Evolutionary conservation across 1,140 invertebrate species (phyloP).

Genomic region (Hypsibius dujardini): DNA sequence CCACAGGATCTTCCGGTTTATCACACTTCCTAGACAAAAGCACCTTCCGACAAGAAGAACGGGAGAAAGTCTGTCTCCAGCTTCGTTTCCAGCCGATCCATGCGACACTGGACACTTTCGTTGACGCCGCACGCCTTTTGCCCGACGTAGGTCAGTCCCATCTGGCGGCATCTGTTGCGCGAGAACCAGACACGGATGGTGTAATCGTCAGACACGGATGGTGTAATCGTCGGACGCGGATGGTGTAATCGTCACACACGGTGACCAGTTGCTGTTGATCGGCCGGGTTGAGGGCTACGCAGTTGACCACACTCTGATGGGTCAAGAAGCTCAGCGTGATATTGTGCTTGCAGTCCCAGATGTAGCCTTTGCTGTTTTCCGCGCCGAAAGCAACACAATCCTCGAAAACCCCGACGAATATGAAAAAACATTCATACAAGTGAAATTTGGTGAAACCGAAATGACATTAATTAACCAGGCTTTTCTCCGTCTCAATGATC

Average conservation of each 20-base stretch:
- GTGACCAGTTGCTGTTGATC: slow-evolving; percentile 66
- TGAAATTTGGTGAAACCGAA: too few species aligned
- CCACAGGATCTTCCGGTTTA: too few species aligned
- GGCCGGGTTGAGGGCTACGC: slow-evolving; percentile 63
- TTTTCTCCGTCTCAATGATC: too few species aligned
- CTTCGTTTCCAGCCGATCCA: not conserved
- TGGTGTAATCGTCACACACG: slow-evolving; percentile 52
- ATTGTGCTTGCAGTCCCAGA: slow-evolving; percentile 72
- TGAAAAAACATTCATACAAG: slow-evolving; percentile 37
- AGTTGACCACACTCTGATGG: slow-evolving; percentile 65
- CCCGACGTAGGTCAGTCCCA: not conserved
- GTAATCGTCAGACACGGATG: slow-evolving; percentile 27
- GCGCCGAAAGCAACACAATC: slow-evolving; percentile 75
- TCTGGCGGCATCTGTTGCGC: not conserved
- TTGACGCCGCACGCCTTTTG: slow-evolving; percentile 3
- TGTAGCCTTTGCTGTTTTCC: slow-evolving; percentile 63
- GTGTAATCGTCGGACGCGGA: too few species aligned
- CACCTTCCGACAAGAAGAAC: too few species aligned
- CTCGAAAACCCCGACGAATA: slow-evolving; percentile 65
- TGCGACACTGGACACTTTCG: not conserved
- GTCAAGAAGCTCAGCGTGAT: slow-evolving; percentile 55
- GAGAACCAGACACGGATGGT: slow-evolving; percentile 52
- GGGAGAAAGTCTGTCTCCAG: not conserved
- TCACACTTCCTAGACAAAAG: too few species aligned
- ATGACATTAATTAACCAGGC: too few species aligned